Base-by-base conservation (phyloP, 2,888 invertebrate genomes). In the Perithous albicinctus region DNA sequence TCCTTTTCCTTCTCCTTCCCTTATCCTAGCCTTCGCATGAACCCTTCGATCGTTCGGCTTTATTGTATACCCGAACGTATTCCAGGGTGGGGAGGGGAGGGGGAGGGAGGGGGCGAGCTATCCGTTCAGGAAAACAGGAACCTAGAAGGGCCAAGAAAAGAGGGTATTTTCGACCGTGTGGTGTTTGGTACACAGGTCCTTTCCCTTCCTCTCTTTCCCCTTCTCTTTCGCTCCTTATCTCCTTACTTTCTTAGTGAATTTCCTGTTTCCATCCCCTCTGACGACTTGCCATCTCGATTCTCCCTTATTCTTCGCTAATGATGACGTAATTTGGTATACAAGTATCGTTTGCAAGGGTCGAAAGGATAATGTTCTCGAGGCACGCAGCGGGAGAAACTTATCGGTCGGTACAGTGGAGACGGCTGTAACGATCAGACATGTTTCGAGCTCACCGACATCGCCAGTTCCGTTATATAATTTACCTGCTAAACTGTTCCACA, bases 261-360 rank as follows among this genome's bases (percentile, higher is more conserved):
- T 69, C 35, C 32, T 64, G 64, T 66, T 59, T 46, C 32, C 54
- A 18, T 43, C 12, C 43, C 38, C 56, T 15, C 29, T n/a, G 51
- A 38, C 54, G n/a, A 26, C 35, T 69, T 38, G 29, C 69, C 41
- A 56, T 54, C 61, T 32, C 20, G 46, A 15, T 54, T 54, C 48
- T 74, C 69, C 64, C 70, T 51, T 41, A 59, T 80, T 77, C n/a
- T 69, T 48, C 63, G 59, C 78, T 69, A 64, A 69, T 82, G 70
- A 80, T 80, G 74, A 63, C 77, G 80, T 69, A 76, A 80, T 82
- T 76, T 72, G 66, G 29, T 70, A 56, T 72, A 83, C 46, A 67
- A 77, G 77, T 78, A 83, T 79, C 76, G 75, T 56, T 72, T 18
- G 61, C 70, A 46, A 63, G 61, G 35, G 29, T 26, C n/a, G 10